Conservation (phyloP, 2,888 invertebrate species). For the Theretra japonica region DNA sequence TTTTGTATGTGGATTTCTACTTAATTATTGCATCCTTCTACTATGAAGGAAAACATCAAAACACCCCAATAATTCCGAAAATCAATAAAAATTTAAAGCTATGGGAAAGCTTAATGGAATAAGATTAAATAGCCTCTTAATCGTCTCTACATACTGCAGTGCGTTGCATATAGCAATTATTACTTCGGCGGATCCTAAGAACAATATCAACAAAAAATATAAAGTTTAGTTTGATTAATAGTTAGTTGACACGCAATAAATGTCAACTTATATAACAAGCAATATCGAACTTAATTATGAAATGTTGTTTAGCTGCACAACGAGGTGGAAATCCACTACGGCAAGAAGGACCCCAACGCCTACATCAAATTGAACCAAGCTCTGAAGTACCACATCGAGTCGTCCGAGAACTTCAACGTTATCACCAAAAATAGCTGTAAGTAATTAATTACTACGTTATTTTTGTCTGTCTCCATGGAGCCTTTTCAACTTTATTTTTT, state of each 20-base stretch:
- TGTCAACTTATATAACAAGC: background rate
- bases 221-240: no score
- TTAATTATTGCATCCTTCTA: no score
- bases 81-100: no score
- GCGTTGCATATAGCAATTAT: no score
- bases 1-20: background rate
- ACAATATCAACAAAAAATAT: no score
- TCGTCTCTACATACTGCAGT: no score
- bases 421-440: conserved; percentile 82
- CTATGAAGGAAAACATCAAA: no score
- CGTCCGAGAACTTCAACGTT: conserved; percentile 71
- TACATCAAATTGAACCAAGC: conserved; percentile 80
- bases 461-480: background rate
- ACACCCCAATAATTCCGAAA: no score
- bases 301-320: conserved; percentile 63
- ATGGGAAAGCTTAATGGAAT: no score
- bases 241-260: no score
- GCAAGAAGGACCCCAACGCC: conserved; percentile 79
- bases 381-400: conserved; percentile 66
- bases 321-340: conserved; percentile 86
- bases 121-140: no score
- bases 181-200: no score
- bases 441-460: conserved; percentile 36
- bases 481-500: conserved; percentile 1
- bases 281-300: background rate